Evolutionary conservation across 2,888 invertebrate species (phyloP).

Genomic region (Aphrophora alni): DNA sequence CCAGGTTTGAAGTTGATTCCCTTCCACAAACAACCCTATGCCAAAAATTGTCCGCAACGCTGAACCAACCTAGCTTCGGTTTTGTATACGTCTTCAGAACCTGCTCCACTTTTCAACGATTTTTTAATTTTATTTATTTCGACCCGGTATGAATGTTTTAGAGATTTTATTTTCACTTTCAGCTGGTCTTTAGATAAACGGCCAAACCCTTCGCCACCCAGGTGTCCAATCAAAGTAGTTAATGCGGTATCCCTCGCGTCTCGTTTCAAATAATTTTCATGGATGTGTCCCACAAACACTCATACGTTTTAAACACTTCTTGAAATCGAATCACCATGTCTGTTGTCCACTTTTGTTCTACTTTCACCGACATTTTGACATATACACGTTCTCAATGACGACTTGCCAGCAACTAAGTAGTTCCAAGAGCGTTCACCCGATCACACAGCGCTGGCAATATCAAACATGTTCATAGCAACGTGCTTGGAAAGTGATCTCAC

Average conservation of each 20-base stretch:
- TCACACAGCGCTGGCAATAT: constrained; percentile 11
- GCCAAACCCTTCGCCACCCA: not conserved
- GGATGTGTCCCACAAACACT: constrained; percentile 11
- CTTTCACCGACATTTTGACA: not conserved
- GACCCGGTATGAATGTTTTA: constrained; percentile 1
- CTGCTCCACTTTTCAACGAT: constrained; percentile 17
- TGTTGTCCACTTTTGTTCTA: not conserved
- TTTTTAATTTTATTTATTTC: constrained; percentile 25
- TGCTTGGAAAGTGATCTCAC: not conserved
- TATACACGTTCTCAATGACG: not conserved
- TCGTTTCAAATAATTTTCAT: not conserved
- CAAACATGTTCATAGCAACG: not conserved
- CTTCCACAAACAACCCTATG: not conserved
- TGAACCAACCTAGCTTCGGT: constrained; percentile 20
- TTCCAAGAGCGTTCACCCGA: not conserved
- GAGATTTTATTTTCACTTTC: constrained; percentile 7
- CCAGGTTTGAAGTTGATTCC: constrained; percentile 12
- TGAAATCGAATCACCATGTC: not conserved
- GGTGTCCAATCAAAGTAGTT: not conserved
- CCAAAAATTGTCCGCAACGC: constrained; percentile 10
- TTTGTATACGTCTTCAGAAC: not conserved
- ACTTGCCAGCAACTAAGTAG: not conserved
- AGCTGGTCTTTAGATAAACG: not conserved
- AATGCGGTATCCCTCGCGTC: not conserved
- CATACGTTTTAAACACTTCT: not conserved